Conservation (phyloP, 2,797 vertebrate genomes). For the Galaxias olidus region DNA sequence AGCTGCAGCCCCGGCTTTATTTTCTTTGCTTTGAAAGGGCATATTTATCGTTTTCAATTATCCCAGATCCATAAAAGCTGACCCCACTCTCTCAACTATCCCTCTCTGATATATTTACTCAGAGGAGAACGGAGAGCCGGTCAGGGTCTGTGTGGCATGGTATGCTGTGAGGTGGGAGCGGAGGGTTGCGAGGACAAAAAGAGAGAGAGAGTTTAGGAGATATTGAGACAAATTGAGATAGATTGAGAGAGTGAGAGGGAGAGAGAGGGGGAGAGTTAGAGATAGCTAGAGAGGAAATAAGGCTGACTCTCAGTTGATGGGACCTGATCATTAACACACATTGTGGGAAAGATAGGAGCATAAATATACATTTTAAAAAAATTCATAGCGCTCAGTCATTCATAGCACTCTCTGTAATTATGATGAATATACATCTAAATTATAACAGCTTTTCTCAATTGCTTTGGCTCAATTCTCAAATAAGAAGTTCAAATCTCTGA, state of each 20-base stretch:
- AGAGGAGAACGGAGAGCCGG: constrained; percentile 1
- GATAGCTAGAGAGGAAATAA: neutral
- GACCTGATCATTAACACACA: too few species aligned
- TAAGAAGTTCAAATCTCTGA: too few species aligned
- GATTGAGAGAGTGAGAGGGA: neutral
- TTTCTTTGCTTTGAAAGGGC: constrained; percentile 64
- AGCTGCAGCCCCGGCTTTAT: constrained; percentile 54
- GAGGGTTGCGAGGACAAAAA: neutral
- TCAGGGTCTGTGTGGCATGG: neutral
- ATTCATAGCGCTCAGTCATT: too few species aligned
- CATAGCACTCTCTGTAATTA: too few species aligned
- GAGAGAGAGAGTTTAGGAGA: neutral
- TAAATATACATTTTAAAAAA: too few species aligned
- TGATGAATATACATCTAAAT: too few species aligned
- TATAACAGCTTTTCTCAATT: too few species aligned
- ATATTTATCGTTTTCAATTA: constrained; percentile 73
- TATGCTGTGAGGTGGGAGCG: neutral
- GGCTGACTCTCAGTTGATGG: too few species aligned
- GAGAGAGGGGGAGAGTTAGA: neutral
- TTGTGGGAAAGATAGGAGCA: too few species aligned
- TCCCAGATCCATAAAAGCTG: constrained; percentile 59
- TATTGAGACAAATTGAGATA: neutral
- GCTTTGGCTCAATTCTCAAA: too few species aligned
- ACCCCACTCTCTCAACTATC: constrained; percentile 40
- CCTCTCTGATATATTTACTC: constrained; percentile 6